These are phyloP conservation scores for Oncorhynchus keta DNA, from an alignment of 2,113 vertebrate species.

Conservation along the genomic window DNA sequence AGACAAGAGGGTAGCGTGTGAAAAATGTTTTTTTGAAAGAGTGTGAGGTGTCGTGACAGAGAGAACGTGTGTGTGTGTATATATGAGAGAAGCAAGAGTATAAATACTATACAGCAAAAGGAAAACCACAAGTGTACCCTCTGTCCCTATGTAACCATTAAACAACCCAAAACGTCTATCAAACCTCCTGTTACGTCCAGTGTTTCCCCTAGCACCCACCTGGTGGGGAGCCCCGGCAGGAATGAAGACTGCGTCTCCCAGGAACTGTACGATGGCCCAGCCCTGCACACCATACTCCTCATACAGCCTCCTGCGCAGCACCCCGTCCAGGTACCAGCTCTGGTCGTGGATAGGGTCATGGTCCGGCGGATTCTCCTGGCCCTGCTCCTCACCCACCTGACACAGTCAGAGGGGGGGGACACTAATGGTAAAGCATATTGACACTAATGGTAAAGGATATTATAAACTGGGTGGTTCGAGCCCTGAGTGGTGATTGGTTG, in stretches of 20 bases:
- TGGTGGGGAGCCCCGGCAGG: constrained; percentile 98
- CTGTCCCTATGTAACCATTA: not conserved
- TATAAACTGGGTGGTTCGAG: too few relatives aligned
- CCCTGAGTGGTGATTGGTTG: too few relatives aligned
- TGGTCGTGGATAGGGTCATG: constrained; percentile 99
- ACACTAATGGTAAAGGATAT: too few relatives aligned
- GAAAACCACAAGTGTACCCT: too few relatives aligned
- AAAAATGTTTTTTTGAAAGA: too few relatives aligned
- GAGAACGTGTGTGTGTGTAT: too few relatives aligned
- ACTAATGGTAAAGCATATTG: not conserved
- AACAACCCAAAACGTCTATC: not conserved
- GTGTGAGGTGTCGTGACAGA: too few relatives aligned
- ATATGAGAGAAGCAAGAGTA: too few relatives aligned
- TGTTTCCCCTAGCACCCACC: constrained; percentile 62
- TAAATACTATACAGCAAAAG: too few relatives aligned
- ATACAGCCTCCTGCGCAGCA: constrained; percentile 87
- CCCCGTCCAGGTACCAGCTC: constrained; percentile 98
- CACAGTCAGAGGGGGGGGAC: not conserved
- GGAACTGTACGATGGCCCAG: constrained; percentile 97
- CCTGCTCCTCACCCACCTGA: constrained; percentile 96
- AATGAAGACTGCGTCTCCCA: constrained; percentile 97
- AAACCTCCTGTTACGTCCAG: not conserved
- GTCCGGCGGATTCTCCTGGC: constrained; percentile 97
- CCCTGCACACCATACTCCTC: constrained; percentile 96
- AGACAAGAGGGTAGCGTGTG: not conserved